Evolutionary conservation across 2,797 vertebrate species (phyloP), one percentile per base, ranked within the genome.

Genomic region (Melanotaenia pygmaea): DNA sequence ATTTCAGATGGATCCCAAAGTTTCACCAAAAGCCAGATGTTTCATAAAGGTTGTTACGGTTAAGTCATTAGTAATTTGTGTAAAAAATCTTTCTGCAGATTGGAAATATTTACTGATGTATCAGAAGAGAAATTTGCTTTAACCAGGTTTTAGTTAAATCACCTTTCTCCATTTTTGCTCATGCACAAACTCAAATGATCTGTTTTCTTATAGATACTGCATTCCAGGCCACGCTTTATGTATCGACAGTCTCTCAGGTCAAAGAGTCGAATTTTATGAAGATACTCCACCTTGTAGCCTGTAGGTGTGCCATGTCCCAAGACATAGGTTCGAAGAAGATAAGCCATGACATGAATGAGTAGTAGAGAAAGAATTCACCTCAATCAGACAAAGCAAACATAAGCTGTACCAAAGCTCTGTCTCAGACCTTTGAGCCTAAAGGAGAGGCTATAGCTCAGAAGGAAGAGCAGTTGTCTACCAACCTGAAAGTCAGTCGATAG

Each of bases 361-460:
- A 12, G 34, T 47, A 30, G 26, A 20, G 30, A 67, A 30, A 22
- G 12, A 38, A 65, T n/a, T 32, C 58, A 40, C 57, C 26, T 40
- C 35, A 57, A 53, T 54, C 40, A 64, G 30, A 12, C 28, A 47
- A 22, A 3, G 18, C 9, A 59, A 70, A 74, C 65, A 67, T 69
- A n/a, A 30, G 60, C 59, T 11, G 65, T 54, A 59, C 59, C 37
- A 61, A n/a, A 56, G 43, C 72, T 82, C 56, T 43, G 45, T 82
- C 76, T 79, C 73, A 77, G 74, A 75, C 62, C 78, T 77, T 47
- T 43, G 60, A 82, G 77, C 67, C 54, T 63, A 60, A 32, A 6
- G 32, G 5, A 7, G 32, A 5, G 32, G 32, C 5, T 32, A 7
- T 32, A 32, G 28, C 32, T 32, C 32, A 32, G 32, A 32, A 32